Evolutionary conservation across 2,888 invertebrate species (phyloP).

Genomic region (Xiphydria camelus): DNA sequence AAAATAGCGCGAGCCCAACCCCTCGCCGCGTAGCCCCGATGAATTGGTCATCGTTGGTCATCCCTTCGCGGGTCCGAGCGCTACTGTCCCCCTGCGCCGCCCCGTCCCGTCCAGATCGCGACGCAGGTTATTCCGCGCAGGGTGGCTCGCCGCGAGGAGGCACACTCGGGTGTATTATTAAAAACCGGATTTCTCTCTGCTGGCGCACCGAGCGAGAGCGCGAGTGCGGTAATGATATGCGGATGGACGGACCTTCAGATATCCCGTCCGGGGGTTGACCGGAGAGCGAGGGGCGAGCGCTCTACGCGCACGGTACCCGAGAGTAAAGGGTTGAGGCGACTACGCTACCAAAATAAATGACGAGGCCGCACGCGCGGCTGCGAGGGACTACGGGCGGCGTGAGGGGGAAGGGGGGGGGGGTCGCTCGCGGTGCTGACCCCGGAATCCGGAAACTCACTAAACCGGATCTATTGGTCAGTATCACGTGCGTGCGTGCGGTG

Average conservation of each 20-base stretch:
- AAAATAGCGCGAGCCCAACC: constrained; percentile 9
- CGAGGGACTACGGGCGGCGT: constrained; percentile 12
- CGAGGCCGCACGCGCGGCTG: background rate
- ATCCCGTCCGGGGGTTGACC: constrained; percentile 10
- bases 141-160: background rate
- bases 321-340: constrained; percentile 20
- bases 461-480: constrained; percentile 59
- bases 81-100: background rate
- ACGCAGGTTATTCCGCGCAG: constrained; percentile 1
- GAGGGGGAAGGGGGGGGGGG: constrained; percentile 1
- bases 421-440: constrained; percentile 39
- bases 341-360: background rate
- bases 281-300: constrained; percentile 8
- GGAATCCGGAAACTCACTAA: constrained; percentile 58
- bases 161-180: constrained; percentile 15
- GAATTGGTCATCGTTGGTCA: constrained; percentile 37
- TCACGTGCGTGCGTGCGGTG: constrained; percentile 33
- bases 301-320: constrained; percentile 22
- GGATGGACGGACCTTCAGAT: constrained; percentile 24
- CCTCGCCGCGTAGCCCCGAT: constrained; percentile 12
- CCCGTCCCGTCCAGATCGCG: background rate
- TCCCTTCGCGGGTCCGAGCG: constrained; percentile 33
- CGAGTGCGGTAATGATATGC: constrained; percentile 22
- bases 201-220: no score
- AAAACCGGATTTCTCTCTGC: constrained; percentile 25